A percentile compares a stretch with the other conserved stretches of the same genome.
phyloP scores from a whole-genome alignment of 2,797 vertebrate species.

The Darevskia nairensis region DNA sequence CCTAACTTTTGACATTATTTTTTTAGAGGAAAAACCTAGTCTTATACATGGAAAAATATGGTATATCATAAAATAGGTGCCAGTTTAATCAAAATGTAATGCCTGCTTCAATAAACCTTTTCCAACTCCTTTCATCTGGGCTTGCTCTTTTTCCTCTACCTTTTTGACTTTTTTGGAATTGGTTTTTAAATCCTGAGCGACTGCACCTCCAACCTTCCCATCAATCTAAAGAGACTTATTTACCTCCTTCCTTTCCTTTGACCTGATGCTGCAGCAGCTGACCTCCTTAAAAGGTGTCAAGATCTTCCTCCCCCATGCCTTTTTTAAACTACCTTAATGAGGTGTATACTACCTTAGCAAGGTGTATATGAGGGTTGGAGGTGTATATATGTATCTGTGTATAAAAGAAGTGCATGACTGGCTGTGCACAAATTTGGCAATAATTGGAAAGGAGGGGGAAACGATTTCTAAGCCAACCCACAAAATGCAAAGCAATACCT shows the following conservation, averaged over 20 bases:
- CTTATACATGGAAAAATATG: too few relatives aligned
- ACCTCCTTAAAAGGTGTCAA: not conserved
- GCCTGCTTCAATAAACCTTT: not conserved
- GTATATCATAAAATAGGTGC: not conserved
- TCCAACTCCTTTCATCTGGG: not conserved
- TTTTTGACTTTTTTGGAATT: not conserved
- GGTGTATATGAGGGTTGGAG: not conserved
- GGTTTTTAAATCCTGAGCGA: not conserved
- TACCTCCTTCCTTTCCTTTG: slow-evolving; percentile 1
- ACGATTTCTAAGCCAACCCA: not conserved
- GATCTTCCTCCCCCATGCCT: too few relatives aligned
- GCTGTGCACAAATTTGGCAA: not conserved
- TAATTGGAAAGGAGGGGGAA: not conserved
- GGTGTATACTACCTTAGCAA: too few relatives aligned
- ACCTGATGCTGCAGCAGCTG: not conserved
- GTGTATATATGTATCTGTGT: not conserved
- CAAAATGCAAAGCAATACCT: not conserved
- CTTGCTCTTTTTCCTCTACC: not conserved
- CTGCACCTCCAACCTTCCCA: not conserved
- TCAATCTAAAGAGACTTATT: not conserved
- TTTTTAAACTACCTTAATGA: not conserved
- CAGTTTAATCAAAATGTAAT: not conserved
- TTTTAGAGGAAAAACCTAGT: too few relatives aligned
- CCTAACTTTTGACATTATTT: too few relatives aligned
- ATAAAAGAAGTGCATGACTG: not conserved